phyloP scores from a whole-genome alignment of 2,797 vertebrate genomes.

The Carcharodon carcharias region DNA sequence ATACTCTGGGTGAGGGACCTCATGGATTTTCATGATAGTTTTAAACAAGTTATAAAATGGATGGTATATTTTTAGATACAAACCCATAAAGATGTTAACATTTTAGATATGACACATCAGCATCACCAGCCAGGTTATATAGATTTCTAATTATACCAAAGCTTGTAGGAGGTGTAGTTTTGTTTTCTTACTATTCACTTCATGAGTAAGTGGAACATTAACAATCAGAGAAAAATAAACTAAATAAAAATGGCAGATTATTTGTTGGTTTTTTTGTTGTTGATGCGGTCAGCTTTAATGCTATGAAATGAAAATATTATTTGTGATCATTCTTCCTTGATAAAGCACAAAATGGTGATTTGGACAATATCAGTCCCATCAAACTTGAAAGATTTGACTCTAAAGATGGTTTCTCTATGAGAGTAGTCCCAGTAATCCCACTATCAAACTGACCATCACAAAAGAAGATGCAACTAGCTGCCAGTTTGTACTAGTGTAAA shows the following conservation, averaged over 20 bases:
- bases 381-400: not conserved
- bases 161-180: not conserved
- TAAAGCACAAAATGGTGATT: not conserved
- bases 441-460: not conserved
- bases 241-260: not conserved
- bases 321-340: not conserved
- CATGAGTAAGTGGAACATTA: slow-evolving; percentile 5
- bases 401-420: not conserved
- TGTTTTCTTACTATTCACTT: not conserved
- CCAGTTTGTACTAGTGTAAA: not conserved
- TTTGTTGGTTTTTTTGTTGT: not conserved
- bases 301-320: not conserved
- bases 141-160: slow-evolving; percentile 18
- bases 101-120: slow-evolving; percentile 7
- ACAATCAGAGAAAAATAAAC: not conserved
- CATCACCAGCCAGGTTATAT: not conserved
- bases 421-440: not conserved
- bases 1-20: no score
- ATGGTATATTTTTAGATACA: not conserved
- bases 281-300: not conserved
- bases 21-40: not conserved
- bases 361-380: not conserved
- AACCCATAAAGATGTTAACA: not conserved
- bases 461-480: not conserved
- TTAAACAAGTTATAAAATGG: not conserved